A percentile compares a stretch with the other conserved stretches of the same genome.
These are phyloP conservation scores for Progne subis DNA, from an alignment of 2,113 vertebrate genomes.

Conservation along the genomic window DNA sequence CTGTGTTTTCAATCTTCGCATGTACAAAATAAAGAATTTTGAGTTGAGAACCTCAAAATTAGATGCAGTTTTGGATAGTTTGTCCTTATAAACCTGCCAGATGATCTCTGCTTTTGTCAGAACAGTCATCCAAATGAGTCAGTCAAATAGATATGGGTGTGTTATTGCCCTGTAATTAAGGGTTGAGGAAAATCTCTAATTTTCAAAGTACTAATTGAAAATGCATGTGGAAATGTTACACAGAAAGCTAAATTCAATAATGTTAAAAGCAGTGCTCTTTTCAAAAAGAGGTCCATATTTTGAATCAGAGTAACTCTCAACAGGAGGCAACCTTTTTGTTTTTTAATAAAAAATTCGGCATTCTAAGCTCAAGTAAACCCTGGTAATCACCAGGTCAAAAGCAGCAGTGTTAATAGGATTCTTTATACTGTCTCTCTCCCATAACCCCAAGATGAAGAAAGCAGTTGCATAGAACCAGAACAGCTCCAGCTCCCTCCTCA, in stretches of 20 bases:
- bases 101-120: slow-evolving; percentile 59
- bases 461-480: not conserved
- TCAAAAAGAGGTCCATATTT: slow-evolving; percentile 33
- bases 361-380: not conserved
- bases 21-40: not conserved
- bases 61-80: slow-evolving; percentile 1
- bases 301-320: slow-evolving; percentile 21
- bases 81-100: slow-evolving; percentile 16
- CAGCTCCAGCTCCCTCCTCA: not conserved
- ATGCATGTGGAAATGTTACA: slow-evolving; percentile 27
- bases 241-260: slow-evolving; percentile 41
- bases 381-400: not conserved
- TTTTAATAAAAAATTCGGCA: not conserved
- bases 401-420: not conserved
- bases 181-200: slow-evolving; percentile 69
- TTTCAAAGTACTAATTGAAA: slow-evolving; percentile 75
- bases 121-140: slow-evolving; percentile 66
- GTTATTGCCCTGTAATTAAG: slow-evolving; percentile 59
- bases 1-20: not conserved
- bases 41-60: not conserved
- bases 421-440: not conserved
- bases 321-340: not conserved
- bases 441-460: not conserved
- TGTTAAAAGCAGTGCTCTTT: slow-evolving; percentile 33
- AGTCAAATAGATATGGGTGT: slow-evolving; percentile 60